Evolutionary conservation across 37 sponge, comb jelly and placozoan species (phyloP).

Genomic region (Lycopodina hypogea): DNA sequence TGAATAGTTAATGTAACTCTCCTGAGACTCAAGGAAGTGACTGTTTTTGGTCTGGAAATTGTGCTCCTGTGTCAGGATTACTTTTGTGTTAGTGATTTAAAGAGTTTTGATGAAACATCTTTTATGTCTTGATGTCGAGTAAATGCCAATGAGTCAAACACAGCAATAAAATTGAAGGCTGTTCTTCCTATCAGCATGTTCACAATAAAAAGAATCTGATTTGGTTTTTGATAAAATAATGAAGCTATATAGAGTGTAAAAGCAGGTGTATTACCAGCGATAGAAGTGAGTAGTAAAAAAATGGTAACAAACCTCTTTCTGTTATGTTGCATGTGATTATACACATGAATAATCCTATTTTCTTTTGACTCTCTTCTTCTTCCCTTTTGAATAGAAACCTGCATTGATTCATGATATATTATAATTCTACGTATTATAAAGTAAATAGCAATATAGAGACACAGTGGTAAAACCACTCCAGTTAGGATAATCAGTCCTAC

Average conservation of each 20-base stretch:
- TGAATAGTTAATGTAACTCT: too few relatives aligned
- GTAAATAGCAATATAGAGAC: not conserved
- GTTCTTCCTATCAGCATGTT: slow-evolving; percentile 14
- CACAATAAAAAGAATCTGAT: not conserved
- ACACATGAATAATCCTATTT: too few relatives aligned
- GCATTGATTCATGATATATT: not conserved
- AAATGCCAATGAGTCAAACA: not conserved
- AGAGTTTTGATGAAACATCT: too few relatives aligned
- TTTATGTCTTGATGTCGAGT: not conserved
- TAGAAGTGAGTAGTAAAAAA: not conserved
- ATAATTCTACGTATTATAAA: too few relatives aligned
- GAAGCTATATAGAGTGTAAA: not conserved
- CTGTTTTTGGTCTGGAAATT: too few relatives aligned
- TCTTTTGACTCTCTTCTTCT: too few relatives aligned
- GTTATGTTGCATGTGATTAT: not conserved
- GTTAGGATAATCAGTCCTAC: not conserved
- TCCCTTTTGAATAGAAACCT: not conserved
- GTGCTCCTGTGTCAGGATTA: too few relatives aligned
- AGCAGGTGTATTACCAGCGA: not conserved
- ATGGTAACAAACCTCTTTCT: not conserved
- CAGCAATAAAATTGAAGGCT: not conserved
- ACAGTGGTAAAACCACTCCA: not conserved
- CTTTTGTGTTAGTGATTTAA: too few relatives aligned
- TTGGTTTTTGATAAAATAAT: not conserved
- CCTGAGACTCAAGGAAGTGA: too few relatives aligned